Base-by-base conservation (phyloP, 1,140 invertebrate genomes). In the Trachelipus rathkii region DNA sequence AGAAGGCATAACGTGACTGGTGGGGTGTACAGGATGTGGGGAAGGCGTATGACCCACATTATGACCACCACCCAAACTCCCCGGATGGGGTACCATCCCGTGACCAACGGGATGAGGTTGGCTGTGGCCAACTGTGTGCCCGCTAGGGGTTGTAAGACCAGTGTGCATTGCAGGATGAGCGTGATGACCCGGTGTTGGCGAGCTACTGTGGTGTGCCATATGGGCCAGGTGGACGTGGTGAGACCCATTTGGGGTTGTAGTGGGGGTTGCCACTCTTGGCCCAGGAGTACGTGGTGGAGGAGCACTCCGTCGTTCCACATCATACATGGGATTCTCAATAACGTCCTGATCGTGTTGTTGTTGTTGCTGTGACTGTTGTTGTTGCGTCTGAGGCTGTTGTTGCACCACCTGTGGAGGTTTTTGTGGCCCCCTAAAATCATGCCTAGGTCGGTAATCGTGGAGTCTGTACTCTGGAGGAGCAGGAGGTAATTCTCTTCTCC, bases 281-380 rank as follows among this genome's bases (percentile, higher is more conserved):
- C 71, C 76, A 74, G 45, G 77, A 75, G 74, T 77, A 75, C 74
- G 73, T 50, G 72, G 72, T 19, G 73, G 77, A 71, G 72, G 74
- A 10, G 72, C 77, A 44, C 77, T 74, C 53, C 79, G 60, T 6
- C 79, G 76, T 44, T 80, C 79, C 77, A 81, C 79, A 60, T 81
- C 77, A 77, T 81, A 81, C 79, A 81, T 81, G 46, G 79, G 79
- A 70, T 80, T 80, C 75, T 80, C 79, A 67, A 80, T 80, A 67
- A 80, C 79, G 77, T 80, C 79, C 67, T 80, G 79, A 73, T 80
- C 79, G 74, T 78, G 77, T 60, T 60, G 74, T 43, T 68, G 73
- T 53, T 75, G 77, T 33, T 68, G 77, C 66, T 24, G 74, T 19
- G 24, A 33, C 66, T 60, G 50, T 8, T 60, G 50, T 60, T 60